Base-by-base conservation (phyloP, 2,888 invertebrate species). In the Drosophila neutralis region DNA sequence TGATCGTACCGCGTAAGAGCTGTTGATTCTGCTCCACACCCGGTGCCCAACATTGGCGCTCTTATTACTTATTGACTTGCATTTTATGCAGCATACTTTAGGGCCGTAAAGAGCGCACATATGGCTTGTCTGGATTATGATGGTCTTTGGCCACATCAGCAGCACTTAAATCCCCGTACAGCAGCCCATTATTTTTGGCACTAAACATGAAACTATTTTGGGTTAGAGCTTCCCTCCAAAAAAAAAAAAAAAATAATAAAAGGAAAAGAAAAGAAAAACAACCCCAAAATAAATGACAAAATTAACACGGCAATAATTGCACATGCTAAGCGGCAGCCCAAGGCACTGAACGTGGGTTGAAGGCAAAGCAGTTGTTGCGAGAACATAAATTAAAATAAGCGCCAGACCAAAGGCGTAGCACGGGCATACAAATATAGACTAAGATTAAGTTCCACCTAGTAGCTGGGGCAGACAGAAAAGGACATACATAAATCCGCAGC, bases 261-360 rank as follows among this genome's bases (percentile, higher is more conserved):
- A 58, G 10, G 7, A 24, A 24, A 54, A 27, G 54, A 31, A 15
- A 54, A 58, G 10, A 24, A 36, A 54, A 38, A 38, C 27, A 56
- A 73, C 33, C 48, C 73, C 70, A 89, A 84, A 87, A 89, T 86
- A 82, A 89, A 89, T 87, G 89, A 87, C 83, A 78, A 77, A 87
- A 86, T 87, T 89, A 86, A 82, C 85, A 84, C 81, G 75, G 80
- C 70, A 84, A 82, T 86, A 86, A 86, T 89, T 89, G 79, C 75
- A 62, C 67, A 78, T 66, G 69, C 40, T 69, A 54, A 58, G 54
- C 52, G 45, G 48, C 48, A 61, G 35, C 40, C 45, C 49, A 38
- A 60, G 60, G 45, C 56, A 5, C 24, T 40, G 53, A 58, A 31
- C 69, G 48, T 11, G 48, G 35, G 27, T 45, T 53, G 48, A 10